Base-by-base conservation (phyloP, 1,140 invertebrate genomes). In the Drosophila rhopaloa region DNA sequence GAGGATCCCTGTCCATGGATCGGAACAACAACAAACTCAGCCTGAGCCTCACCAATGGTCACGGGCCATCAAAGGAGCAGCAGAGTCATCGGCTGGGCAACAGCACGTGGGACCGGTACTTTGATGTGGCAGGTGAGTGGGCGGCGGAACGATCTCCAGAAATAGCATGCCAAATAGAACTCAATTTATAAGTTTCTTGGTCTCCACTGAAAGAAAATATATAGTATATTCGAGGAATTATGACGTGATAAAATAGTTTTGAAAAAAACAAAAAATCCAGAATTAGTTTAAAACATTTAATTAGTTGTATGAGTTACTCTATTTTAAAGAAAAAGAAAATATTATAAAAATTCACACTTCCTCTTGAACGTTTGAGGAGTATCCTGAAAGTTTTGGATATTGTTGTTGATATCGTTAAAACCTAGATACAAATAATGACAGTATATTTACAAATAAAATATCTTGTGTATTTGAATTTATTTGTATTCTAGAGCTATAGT, bases 101-200 rank as follows among this genome's bases (percentile, higher is more conserved):
- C 44, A 80, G 76, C 59, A 59, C 77, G 38, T 89, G 84, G 84
- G 83, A 90, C 62, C 86, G 86, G 11, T 83, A 84, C 76, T 89
- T 81, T 81, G 88, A 91, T 83, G 66, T 80, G 24, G 65, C 89
- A 84, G 86, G 89, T 91, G 68, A 88, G 79, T 81, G 65, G 67
- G 51, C 51, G 65, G 37, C 56, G n/a, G 32, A 44, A 9, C 13
- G n/a, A 37, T 37, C 32, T 32, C 35, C 41, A 0, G 37, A 62
- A 78, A 74, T 54, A 62, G 50, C 16, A 10, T 4, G 13, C 43
- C 35, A 38, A 51, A 79, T 65, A 72, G 43, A 65, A 65, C 50
- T 53, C 56, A 50, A 71, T 71, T 53, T 78, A 59, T 50, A 35
- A 78, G 38, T 59, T 59, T 48, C 4, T 41, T 48, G 51, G 35